Percentiles rank a stretch among this genome's conserved stretches.
phyloP scores from a whole-genome alignment of 2,888 invertebrate species.

The Pollenia amentaria region DNA sequence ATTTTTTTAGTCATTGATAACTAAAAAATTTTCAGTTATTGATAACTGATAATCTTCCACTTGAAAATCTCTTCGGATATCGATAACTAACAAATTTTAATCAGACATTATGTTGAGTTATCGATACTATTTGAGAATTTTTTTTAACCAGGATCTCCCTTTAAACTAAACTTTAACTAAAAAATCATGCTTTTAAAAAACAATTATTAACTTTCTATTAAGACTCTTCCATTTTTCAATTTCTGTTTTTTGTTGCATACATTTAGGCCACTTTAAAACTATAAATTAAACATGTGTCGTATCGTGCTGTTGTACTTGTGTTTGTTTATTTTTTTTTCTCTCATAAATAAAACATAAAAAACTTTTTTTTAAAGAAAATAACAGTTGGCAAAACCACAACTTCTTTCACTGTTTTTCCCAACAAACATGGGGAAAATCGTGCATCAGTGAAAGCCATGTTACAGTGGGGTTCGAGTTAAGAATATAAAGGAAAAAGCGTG shows the following conservation, averaged over 20 bases:
- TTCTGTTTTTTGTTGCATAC: background rate
- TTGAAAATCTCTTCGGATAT: no score
- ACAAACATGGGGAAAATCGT: background rate
- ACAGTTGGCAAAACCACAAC: background rate
- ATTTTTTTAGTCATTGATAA: no score
- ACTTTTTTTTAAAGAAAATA: background rate
- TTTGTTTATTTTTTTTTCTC: background rate
- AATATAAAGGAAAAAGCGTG: background rate
- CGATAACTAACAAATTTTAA: no score
- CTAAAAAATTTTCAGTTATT: no score
- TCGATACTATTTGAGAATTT: no score
- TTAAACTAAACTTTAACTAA: no score
- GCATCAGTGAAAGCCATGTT: background rate
- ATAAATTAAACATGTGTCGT: conserved; percentile 24
- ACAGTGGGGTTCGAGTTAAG: no score
- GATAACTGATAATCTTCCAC: no score
- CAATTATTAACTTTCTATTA: background rate
- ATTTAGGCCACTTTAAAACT: conserved; percentile 18
- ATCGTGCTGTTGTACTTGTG: background rate
- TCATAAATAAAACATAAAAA: background rate
- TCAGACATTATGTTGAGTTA: no score
- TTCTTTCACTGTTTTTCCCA: background rate
- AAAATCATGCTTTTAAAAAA: background rate
- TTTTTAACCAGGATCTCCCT: no score
- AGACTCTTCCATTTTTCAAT: background rate